Conservation (phyloP, 2,113 vertebrate species). For the Formicarius rufipectus region DNA sequence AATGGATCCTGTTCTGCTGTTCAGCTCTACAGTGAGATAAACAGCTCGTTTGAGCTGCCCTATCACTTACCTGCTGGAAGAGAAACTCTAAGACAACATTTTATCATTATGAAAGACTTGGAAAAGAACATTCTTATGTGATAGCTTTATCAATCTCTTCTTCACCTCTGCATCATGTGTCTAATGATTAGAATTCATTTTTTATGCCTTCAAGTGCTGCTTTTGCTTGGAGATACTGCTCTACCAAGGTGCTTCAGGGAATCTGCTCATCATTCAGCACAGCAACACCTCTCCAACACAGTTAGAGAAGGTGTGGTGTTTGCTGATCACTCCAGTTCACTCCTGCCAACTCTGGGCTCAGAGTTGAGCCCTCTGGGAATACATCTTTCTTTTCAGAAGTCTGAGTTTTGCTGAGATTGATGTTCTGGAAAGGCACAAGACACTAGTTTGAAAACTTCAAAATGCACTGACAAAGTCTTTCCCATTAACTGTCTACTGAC, state of each 20-base stretch:
- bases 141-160: neutral
- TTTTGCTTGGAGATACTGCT: neutral
- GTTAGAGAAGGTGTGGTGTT: neutral
- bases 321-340: neutral
- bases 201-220: neutral
- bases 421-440: neutral
- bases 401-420: neutral
- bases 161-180: neutral
- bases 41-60: neutral
- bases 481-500: neutral
- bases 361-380: neutral
- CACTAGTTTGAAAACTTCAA: neutral
- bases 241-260: neutral
- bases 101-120: neutral
- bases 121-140: neutral
- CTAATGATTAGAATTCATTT: neutral
- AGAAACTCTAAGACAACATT: neutral
- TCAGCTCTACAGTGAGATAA: neutral
- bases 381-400: neutral
- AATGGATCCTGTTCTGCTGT: neutral
- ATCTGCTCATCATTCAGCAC: neutral
- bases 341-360: neutral
- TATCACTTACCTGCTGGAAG: neutral
- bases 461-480: neutral
- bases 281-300: neutral